These are phyloP conservation scores for Maniola hyperantus DNA, from an alignment of 2,888 invertebrate species.

Conservation along the genomic window DNA sequence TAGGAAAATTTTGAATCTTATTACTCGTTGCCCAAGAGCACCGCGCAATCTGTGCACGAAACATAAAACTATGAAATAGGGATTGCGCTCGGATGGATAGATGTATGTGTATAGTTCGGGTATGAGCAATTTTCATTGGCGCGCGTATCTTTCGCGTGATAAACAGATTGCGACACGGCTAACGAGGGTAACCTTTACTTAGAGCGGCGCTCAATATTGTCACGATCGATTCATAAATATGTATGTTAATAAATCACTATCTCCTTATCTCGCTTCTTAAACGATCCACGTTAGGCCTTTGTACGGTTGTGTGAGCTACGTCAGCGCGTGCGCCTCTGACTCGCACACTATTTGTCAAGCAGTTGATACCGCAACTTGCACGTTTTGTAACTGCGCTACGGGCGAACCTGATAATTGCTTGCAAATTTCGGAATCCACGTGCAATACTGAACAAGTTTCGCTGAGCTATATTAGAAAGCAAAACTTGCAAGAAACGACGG, in stretches of 20 bases:
- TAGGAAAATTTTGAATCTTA: conserved; percentile 13
- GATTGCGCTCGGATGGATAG: conserved; percentile 12
- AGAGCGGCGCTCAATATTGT: conserved; percentile 75
- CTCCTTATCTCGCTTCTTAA: conserved; percentile 61
- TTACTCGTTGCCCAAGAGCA: conserved; percentile 15
- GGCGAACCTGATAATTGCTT: conserved; percentile 71
- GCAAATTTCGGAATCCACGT: conserved; percentile 64
- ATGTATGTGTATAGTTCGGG: conserved; percentile 11
- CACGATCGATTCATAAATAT: conserved; percentile 68
- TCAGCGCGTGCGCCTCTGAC: conserved; percentile 22
- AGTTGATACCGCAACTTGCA: conserved; percentile 60
- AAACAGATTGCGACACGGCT: conserved; percentile 68
- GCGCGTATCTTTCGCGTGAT: conserved; percentile 57
- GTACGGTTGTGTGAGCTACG: conserved; percentile 22
- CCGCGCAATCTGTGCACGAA: conserved; percentile 14
- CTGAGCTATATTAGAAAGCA: background rate
- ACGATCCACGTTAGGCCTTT: conserved; percentile 52
- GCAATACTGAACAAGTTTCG: conserved; percentile 57
- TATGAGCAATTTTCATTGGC: conserved; percentile 38
- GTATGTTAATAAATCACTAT: conserved; percentile 65
- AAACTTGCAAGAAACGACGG: conserved; percentile 50
- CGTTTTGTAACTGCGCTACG: conserved; percentile 69
- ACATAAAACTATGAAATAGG: conserved; percentile 24
- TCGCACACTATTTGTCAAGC: conserved; percentile 66
- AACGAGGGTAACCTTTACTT: conserved; percentile 79